These are phyloP conservation scores for Colletes latitarsis DNA, from an alignment of 1,140 invertebrate species.

Conservation along the genomic window DNA sequence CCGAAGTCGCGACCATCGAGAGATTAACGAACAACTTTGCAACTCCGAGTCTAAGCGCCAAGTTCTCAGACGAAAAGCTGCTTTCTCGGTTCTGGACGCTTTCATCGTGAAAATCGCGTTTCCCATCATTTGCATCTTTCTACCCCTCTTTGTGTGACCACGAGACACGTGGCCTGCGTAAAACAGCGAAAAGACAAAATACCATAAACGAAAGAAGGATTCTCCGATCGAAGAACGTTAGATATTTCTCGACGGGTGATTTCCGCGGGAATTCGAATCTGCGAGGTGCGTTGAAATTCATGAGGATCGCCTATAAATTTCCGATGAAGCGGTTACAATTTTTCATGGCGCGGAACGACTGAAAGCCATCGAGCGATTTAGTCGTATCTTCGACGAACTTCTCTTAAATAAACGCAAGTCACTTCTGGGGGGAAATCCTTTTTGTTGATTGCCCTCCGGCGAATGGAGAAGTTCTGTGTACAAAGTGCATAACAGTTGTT, in stretches of 20 bases:
- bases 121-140: slow-evolving; percentile 8
- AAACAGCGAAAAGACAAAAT: background rate
- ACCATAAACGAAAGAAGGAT: background rate
- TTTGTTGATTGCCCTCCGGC: background rate
- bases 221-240: background rate
- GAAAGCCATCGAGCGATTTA: background rate
- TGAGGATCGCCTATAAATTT: background rate
- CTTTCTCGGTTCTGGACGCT: slow-evolving; percentile 6
- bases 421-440: background rate
- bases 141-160: background rate
- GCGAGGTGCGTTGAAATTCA: background rate
- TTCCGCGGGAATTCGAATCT: background rate
- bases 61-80: slow-evolving; percentile 15
- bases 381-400: background rate
- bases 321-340: background rate
- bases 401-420: slow-evolving; percentile 16
- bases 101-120: slow-evolving; percentile 16
- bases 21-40: slow-evolving; percentile 36
- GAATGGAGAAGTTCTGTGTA: background rate
- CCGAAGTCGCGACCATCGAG: background rate
- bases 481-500: background rate
- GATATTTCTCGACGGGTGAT: background rate
- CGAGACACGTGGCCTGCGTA: background rate
- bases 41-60: background rate
- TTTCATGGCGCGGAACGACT: background rate